phyloP scores from a whole-genome alignment of 2,797 vertebrate genomes.

The Phoxinus dragarum region DNA sequence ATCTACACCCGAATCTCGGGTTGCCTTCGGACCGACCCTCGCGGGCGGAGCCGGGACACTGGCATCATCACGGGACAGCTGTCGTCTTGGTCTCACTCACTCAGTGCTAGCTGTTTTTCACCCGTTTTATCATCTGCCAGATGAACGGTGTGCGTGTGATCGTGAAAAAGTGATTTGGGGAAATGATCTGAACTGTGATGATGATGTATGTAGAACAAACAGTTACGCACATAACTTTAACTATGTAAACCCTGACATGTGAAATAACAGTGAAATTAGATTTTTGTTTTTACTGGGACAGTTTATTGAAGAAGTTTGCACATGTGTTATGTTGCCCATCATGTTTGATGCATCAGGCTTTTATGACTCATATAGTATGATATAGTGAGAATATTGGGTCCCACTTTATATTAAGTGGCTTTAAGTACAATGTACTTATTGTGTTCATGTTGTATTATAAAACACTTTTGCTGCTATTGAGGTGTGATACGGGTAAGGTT shows the following conservation, averaged over 20 bases:
- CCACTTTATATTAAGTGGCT: no score
- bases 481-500: no score
- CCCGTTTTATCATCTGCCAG: neutral
- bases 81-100: neutral
- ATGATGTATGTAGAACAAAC: neutral
- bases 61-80: constrained; percentile 2
- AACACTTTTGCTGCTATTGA: no score
- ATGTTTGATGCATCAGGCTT: neutral
- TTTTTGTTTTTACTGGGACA: neutral
- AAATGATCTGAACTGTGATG: no score
- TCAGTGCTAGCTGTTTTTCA: no score
- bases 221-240: neutral
- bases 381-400: neutral
- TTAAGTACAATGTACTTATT: no score
- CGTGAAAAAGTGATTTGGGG: neutral
- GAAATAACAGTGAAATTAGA: neutral
- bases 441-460: no score
- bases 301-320: neutral
- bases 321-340: neutral
- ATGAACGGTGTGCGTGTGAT: neutral
- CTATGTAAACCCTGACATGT: neutral
- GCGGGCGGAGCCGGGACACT: neutral
- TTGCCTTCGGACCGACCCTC: neutral
- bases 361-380: no score
- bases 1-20: constrained; percentile 8